Evolutionary conservation across 2,113 vertebrate genomes (phyloP).

Genomic region (Ovibos moschatus): DNA sequence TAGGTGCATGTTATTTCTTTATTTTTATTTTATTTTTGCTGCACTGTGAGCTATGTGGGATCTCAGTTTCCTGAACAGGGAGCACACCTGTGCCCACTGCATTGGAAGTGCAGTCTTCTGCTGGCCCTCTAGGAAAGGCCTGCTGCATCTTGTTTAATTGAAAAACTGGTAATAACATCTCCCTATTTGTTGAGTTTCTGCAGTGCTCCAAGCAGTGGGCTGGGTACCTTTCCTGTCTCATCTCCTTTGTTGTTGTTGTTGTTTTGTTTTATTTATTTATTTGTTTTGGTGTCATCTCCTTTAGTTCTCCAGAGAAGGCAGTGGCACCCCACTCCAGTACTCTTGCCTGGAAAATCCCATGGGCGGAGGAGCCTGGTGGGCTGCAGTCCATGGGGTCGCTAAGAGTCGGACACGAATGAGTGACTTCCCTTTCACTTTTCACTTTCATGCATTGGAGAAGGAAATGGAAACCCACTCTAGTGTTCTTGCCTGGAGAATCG

Average conservation of each 20-base stretch:
- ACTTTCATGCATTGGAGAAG: too few relatives aligned
- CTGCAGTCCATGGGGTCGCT: too few relatives aligned
- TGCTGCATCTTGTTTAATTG: neutral
- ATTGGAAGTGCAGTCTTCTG: neutral
- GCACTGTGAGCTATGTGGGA: neutral
- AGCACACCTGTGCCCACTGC: neutral
- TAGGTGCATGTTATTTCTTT: neutral
- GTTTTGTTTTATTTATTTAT: neutral
- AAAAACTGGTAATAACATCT: neutral
- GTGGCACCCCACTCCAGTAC: too few relatives aligned
- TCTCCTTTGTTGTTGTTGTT: neutral
- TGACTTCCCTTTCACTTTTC: too few relatives aligned
- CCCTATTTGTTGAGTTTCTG: neutral
- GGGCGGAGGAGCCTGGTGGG: too few relatives aligned
- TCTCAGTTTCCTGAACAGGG: neutral
- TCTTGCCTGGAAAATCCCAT: too few relatives aligned
- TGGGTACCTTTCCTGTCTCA: neutral
- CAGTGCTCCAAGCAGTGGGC: neutral
- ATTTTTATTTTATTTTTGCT: neutral
- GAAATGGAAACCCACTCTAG: too few relatives aligned
- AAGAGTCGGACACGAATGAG: rapidly evolving
- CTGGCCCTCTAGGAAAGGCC: neutral
- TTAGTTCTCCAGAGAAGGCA: neutral
- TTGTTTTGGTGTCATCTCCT: neutral
- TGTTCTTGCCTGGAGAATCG: too few relatives aligned